Percentiles rank a stretch among this genome's conserved stretches.
Conservation (phyloP, 2,113 vertebrate genomes). For the Hemicordylus capensis region DNA sequence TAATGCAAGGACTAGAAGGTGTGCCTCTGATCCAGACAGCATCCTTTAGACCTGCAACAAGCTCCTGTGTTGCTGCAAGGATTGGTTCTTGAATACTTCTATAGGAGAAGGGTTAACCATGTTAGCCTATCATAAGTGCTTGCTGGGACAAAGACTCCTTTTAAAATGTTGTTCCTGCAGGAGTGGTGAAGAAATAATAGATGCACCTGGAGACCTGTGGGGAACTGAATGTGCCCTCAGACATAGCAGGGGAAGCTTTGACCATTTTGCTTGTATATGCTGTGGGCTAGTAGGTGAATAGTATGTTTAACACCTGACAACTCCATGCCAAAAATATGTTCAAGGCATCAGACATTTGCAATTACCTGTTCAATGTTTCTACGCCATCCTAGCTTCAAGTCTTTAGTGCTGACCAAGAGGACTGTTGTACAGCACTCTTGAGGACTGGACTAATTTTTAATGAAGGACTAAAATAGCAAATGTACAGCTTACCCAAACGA, state of each 20-base stretch:
- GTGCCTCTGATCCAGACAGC: background rate
- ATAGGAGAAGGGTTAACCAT: background rate
- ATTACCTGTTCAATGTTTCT: background rate
- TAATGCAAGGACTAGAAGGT: background rate
- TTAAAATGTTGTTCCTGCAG: background rate
- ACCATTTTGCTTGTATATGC: background rate
- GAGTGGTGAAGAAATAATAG: background rate
- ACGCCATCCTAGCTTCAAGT: background rate
- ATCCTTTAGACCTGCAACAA: background rate
- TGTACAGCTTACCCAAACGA: slow-evolving; percentile 30
- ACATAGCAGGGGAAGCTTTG: background rate
- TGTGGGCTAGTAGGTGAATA: background rate
- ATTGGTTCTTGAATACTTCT: background rate
- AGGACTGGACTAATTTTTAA: background rate
- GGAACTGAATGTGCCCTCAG: background rate
- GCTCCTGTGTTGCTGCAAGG: background rate
- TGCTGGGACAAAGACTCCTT: background rate
- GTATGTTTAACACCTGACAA: background rate
- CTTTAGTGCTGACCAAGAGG: background rate
- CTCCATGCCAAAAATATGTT: background rate
- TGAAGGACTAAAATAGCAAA: slow-evolving; percentile 31
- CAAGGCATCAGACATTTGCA: background rate
- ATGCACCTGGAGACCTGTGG: background rate
- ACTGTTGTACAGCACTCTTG: accelerated
- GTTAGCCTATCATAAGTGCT: background rate